Base-by-base conservation (phyloP, 2,888 invertebrate genomes). In the Spatulosminthurus flaviceps region DNA sequence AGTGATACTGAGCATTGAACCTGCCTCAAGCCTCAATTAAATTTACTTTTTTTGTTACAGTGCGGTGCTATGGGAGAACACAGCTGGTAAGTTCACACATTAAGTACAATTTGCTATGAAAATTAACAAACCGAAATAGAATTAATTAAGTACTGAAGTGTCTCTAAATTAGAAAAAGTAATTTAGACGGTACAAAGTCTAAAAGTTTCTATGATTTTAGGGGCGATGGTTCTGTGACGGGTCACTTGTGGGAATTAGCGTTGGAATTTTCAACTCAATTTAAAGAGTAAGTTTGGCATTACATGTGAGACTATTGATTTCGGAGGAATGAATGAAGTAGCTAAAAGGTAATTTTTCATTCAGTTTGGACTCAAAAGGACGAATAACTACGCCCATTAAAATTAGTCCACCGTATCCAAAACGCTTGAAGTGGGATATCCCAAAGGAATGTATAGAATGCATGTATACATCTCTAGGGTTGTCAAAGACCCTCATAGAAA, bases 171-270 rank as follows among this genome's bases (percentile, higher is more conserved):
- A n/a, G n/a, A n/a, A n/a, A n/a, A n/a, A n/a, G 21, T 24, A 64
- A 64, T 64, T 24, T 19, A 64, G 7, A 64, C 22, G 2, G 21
- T 24, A 64, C 26, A 19, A 64, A 64, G n/a, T n/a, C 22, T 16
- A 1, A 64, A 24, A 64, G 16, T 64, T 19, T 19, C 24, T 64
- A 24, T 64, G 22, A 19, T 9, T 61, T 85, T 90, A 95, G 97
- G 98, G 97, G 97, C 86, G 98, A 98, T 90, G 98, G 98, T 86
- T 97, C 98, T 84, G 94, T 98, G 86, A 93, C 96, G 92, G 96
- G 94, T 83, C 96, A 97, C 89, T 89, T 95, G 85, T 97, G 97
- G 95, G 98, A 98, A 90, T 92, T 91, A 89, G 90, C 92, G 86
- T 87, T 92, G 85, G 89, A 90, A 86, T 91, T 92, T 86, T 93